Percentiles rank a stretch among this genome's conserved stretches.
Evolutionary conservation across 2,113 vertebrate species (phyloP).

Genomic region (Neodontobutis hainanensis): DNA sequence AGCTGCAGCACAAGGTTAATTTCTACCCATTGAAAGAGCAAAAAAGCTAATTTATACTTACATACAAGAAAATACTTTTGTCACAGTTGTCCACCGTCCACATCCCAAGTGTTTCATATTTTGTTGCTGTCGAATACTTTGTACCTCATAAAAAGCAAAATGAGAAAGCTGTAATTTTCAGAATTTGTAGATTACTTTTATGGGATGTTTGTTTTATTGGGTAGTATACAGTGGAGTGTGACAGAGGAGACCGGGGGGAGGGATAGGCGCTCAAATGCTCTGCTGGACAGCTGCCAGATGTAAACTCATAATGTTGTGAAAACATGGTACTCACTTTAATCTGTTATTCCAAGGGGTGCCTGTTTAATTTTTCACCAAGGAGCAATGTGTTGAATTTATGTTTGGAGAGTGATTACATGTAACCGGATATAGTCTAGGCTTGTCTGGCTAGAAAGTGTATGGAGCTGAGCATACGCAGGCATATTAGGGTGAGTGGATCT

Average conservation of each 20-base stretch:
- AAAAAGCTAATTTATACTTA: too few species aligned
- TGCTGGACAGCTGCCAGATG: conserved; percentile 49
- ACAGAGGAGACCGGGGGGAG: conserved; percentile 18
- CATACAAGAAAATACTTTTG: too few species aligned
- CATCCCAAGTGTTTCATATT: conserved; percentile 39
- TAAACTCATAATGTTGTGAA: conserved; percentile 55
- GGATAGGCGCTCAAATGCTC: conserved; percentile 24
- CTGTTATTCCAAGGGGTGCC: conserved; percentile 31
- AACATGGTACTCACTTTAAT: conserved; percentile 51
- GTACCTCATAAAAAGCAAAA: conserved; percentile 51
- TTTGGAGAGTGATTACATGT: conserved; percentile 49
- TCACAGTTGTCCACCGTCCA: background rate
- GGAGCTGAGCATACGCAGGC: conserved; percentile 6
- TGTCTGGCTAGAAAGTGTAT: conserved; percentile 18
- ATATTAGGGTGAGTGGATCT: conserved; percentile 12
- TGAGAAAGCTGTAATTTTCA: conserved; percentile 49
- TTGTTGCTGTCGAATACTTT: conserved; percentile 46
- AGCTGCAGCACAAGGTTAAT: too few species aligned
- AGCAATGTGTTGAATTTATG: conserved; percentile 46
- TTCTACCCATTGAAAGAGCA: too few species aligned
- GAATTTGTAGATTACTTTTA: conserved; percentile 58
- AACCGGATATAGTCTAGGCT: conserved; percentile 22
- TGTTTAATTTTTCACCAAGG: conserved; percentile 43
- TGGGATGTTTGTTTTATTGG: conserved; percentile 60
- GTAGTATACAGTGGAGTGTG: conserved; percentile 49